A percentile compares a stretch with the other conserved stretches of the same genome.
phyloP scores from a whole-genome alignment of 1,140 invertebrate species.

The Brachionus plicatilis region DNA sequence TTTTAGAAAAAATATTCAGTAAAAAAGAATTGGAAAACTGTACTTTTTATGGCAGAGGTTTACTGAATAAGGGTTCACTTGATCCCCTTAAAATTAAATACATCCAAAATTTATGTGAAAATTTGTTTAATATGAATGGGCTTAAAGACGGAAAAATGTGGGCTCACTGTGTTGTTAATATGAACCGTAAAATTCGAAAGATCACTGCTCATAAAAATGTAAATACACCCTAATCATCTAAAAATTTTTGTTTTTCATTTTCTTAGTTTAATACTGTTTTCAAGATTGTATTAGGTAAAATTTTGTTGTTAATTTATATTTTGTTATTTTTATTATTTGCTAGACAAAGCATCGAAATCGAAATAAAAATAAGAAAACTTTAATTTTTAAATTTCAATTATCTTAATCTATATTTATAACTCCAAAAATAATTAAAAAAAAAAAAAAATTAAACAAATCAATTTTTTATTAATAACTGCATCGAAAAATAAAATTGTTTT shows the following conservation, averaged over 20 bases:
- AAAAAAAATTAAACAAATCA: neutral
- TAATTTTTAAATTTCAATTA: neutral
- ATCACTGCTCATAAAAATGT: no score
- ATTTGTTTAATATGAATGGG: no score
- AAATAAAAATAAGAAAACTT: neutral
- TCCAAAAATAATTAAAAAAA: neutral
- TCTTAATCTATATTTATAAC: neutral
- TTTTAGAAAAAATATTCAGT: no score
- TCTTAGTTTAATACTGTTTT: neutral
- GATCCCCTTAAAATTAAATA: no score
- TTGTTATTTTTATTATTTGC: neutral
- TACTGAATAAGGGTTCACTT: no score
- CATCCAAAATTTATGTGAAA: no score
- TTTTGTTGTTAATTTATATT: neutral
- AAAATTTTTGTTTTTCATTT: neutral
- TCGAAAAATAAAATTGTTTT: neutral
- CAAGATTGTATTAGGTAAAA: neutral
- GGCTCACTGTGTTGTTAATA: no score
- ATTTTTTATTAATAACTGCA: neutral
- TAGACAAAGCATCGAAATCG: neutral
- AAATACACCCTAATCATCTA: neutral
- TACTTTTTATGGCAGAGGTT: no score
- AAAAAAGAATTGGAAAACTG: no score
- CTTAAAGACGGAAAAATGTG: no score
- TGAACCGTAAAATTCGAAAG: no score